Conservation (phyloP, 2,888 invertebrate genomes). For the Polyploca ridens region DNA sequence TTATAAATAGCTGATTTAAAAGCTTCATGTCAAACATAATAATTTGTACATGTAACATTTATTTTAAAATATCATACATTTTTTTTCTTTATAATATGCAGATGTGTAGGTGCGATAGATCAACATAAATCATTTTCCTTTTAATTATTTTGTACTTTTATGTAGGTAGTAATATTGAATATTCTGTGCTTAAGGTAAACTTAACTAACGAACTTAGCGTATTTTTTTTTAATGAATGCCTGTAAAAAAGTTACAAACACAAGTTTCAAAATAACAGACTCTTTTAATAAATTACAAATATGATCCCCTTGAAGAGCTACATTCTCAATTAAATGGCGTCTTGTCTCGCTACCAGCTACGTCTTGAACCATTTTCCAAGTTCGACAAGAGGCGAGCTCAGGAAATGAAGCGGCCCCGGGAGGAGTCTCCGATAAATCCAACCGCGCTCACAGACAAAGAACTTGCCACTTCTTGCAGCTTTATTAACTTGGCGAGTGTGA, state of each 20-base stretch:
- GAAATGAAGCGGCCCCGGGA: slow-evolving; percentile 77
- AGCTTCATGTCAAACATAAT: too few relatives aligned
- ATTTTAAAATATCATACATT: too few relatives aligned
- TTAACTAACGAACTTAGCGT: too few relatives aligned
- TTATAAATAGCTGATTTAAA: neutral
- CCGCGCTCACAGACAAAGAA: slow-evolving; percentile 66
- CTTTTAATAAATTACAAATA: neutral
- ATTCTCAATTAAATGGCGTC: neutral
- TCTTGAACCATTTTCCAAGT: slow-evolving; percentile 48
- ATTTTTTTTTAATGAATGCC: too few relatives aligned
- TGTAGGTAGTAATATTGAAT: too few relatives aligned
- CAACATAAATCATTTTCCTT: too few relatives aligned
- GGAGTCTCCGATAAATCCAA: slow-evolving; percentile 69
- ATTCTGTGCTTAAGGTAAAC: too few relatives aligned
- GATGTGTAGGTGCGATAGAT: too few relatives aligned
- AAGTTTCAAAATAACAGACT: neutral
- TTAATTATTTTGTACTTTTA: too few relatives aligned
- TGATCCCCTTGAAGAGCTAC: neutral
- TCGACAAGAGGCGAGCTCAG: slow-evolving; percentile 79
- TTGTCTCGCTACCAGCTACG: slow-evolving; percentile 29
- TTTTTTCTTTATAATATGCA: too few relatives aligned
- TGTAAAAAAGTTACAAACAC: too few relatives aligned
- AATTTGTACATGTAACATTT: too few relatives aligned
- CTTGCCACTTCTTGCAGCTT: slow-evolving; percentile 73
- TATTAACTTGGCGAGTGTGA: slow-evolving; percentile 66